phyloP scores from a whole-genome alignment of 2,797 vertebrate species.

The Gallinago nigripennis region DNA sequence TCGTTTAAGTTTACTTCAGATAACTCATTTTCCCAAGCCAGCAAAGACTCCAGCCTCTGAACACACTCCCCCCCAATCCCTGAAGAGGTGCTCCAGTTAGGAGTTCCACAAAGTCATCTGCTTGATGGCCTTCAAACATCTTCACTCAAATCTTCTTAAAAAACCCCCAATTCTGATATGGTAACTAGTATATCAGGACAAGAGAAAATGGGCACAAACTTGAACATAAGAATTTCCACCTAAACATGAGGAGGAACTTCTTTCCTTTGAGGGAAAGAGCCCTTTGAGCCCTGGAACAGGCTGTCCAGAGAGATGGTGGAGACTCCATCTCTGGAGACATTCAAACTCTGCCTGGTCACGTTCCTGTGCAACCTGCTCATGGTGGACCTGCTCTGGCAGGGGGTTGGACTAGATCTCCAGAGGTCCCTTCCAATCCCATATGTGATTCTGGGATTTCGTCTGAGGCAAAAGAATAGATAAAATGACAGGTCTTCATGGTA shows the following conservation, averaged over 20 bases:
- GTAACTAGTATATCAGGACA: not conserved
- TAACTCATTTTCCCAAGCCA: not conserved
- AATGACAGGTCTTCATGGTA: not conserved
- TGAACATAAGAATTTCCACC: too few relatives aligned
- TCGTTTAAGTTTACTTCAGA: not conserved
- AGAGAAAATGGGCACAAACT: too few relatives aligned
- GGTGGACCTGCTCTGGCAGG: too few relatives aligned
- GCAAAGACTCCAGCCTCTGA: not conserved
- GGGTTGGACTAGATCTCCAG: too few relatives aligned
- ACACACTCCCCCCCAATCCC: not conserved
- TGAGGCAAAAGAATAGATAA: not conserved
- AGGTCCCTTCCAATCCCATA: too few relatives aligned
- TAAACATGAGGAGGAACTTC: too few relatives aligned
- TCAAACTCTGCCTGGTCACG: too few relatives aligned
- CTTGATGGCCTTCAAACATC: not conserved
- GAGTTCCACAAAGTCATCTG: not conserved
- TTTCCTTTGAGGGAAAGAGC: too few relatives aligned
- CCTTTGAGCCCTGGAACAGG: too few relatives aligned
- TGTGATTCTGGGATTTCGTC: not conserved
- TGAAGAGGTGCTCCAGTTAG: not conserved
- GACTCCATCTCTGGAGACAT: too few relatives aligned
- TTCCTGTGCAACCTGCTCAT: too few relatives aligned
- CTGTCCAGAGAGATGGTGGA: too few relatives aligned
- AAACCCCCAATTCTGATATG: not conserved
- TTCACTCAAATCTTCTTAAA: not conserved